These are phyloP conservation scores for Aphodius sticticus DNA, from an alignment of 2,888 invertebrate species.

Conservation along the genomic window DNA sequence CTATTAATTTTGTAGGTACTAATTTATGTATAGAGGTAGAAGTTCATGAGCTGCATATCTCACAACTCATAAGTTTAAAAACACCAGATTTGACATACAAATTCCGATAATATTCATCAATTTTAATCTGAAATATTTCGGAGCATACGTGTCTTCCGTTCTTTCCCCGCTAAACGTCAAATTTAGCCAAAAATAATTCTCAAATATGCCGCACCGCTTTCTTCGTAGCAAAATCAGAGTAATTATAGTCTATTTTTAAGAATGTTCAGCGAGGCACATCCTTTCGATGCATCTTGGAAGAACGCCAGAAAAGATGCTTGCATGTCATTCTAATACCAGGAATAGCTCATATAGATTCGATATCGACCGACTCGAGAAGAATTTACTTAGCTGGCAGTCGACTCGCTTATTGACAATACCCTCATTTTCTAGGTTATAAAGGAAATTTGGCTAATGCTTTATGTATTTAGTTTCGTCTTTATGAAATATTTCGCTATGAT, in stretches of 20 bases:
- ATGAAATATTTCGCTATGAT: too few relatives aligned
- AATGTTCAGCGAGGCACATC: not conserved
- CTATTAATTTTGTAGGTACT: too few relatives aligned
- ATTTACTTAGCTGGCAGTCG: not conserved
- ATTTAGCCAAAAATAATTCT: not conserved
- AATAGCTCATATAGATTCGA: not conserved
- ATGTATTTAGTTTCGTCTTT: too few relatives aligned
- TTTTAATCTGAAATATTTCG: not conserved
- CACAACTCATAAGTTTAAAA: too few relatives aligned
- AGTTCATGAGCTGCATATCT: too few relatives aligned
- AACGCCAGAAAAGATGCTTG: not conserved
- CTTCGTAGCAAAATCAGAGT: not conserved
- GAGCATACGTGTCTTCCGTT: not conserved
- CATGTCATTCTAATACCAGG: not conserved
- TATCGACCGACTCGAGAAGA: not conserved
- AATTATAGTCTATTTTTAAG: not conserved
- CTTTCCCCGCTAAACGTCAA: not conserved
- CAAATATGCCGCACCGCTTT: not conserved
- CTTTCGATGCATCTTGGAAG: not conserved
- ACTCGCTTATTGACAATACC: not conserved
- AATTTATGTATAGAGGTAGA: too few relatives aligned
- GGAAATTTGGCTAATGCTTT: not conserved
- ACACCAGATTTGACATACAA: too few relatives aligned
- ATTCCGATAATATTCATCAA: too few relatives aligned
- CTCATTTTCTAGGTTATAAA: not conserved